Conservation (phyloP, 2,888 invertebrate species). For the Microplitis deprimator region DNA sequence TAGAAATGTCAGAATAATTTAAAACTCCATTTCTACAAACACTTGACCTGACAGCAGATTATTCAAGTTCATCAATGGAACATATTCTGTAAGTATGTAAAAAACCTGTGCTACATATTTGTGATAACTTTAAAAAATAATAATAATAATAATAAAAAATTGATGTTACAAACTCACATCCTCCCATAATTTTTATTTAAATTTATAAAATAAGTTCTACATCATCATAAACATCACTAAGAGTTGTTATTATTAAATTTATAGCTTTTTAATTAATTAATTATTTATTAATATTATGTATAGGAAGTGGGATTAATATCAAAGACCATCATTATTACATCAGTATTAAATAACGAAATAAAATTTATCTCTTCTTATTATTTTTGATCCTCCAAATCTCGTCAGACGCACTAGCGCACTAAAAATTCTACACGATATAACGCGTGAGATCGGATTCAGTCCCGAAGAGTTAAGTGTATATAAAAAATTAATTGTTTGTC, state of each 20-base stretch:
- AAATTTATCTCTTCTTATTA: conserved; percentile 48
- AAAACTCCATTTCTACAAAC: too few species aligned
- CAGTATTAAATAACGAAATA: conserved; percentile 59
- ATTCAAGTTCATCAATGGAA: not conserved
- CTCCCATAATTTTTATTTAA: not conserved
- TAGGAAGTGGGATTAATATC: conserved; percentile 53
- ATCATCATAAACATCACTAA: conserved; percentile 3
- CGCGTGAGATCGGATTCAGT: conserved; percentile 61
- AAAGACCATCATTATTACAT: conserved; percentile 55
- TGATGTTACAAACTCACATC: not conserved
- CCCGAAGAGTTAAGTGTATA: conserved; percentile 61
- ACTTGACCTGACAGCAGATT: too few species aligned
- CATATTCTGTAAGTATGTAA: not conserved
- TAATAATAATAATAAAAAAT: not conserved
- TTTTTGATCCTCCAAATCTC: conserved; percentile 61
- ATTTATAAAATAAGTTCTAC: conserved; percentile 1
- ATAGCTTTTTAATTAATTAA: not conserved
- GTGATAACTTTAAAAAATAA: not conserved
- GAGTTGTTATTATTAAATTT: conserved; percentile 50
- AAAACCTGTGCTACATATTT: not conserved
- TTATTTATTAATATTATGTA: not conserved
- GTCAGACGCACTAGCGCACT: conserved; percentile 56
- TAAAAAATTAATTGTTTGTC: conserved; percentile 50
- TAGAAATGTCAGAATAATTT: too few species aligned
- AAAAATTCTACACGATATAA: conserved; percentile 51